Evolutionary conservation across 2,797 vertebrate species (phyloP), one percentile per base, ranked within the genome.

Genomic region (Gallinago solitaria): DNA sequence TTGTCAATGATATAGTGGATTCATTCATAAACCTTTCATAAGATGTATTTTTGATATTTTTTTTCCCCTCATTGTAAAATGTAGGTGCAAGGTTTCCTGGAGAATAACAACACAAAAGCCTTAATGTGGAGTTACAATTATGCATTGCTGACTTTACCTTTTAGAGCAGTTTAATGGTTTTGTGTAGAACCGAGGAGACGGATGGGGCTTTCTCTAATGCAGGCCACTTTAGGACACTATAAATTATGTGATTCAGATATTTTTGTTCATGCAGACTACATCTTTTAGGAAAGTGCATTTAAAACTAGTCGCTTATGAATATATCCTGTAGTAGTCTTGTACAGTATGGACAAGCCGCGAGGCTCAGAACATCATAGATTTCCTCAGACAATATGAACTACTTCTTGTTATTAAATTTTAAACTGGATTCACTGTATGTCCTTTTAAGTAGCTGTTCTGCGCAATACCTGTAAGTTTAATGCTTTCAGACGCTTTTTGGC

Each of bases 41-140:
- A 89, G 83, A 84, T 64, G 64, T 90, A 59, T 89, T 96, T 96
- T 94, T 93, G 54, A 25, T 94, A 70, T 71, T 96, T 95, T 68
- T 68, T 68, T 68, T 65, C 27, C 79, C 95, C 54, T 93, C 57
- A 84, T 87, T 93, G 83, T 88, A 84, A 93, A 88, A 68, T 4
- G 6, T 70, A 82, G 71, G 60, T 82, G 30, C 24, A 67, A 56
- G 60, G 92, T 95, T 86, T 95, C 61, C 28, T 60, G 82, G 71
- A 87, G 87, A 94, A 81, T 69, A 93, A 85, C 70, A 79, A 51
- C 60, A 91, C 73, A 80, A 79, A 77, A 80, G 65, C 78, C 92
- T 91, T 95, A 90, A 81, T 82, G 94, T 94, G 85, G 70, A 88
- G 23, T 87, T 87, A 28, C 64, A 91, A 96, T 97, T 97, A 88